These are phyloP conservation scores for Zaprionus camerounensis DNA, from an alignment of 1,140 invertebrate genomes.

Conservation along the genomic window DNA sequence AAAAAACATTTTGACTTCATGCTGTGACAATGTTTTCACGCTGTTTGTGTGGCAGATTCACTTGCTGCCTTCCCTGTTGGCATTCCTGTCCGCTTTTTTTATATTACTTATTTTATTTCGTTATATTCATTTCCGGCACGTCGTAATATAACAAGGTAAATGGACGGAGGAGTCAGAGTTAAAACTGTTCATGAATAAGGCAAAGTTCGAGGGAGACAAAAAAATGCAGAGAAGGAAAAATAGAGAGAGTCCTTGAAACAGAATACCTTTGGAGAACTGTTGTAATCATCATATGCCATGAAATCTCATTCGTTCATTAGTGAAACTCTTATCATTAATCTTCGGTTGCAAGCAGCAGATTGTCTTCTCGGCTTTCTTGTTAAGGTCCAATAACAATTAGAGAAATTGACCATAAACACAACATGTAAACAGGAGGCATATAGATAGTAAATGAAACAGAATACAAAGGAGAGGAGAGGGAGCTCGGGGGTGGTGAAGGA, in stretches of 20 bases:
- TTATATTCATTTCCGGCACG: conserved; percentile 72
- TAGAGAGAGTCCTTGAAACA: background rate
- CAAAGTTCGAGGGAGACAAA: background rate
- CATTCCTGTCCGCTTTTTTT: conserved; percentile 5
- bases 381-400: conserved; percentile 58
- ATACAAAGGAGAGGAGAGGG: background rate
- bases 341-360: conserved; percentile 37
- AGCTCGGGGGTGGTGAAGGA: too few species aligned
- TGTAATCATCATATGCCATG: conserved; percentile 7
- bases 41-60: conserved; percentile 66
- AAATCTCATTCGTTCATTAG: conserved; percentile 50
- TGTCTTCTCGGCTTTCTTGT: conserved; percentile 31
- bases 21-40: conserved; percentile 77
- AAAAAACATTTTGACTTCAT: conserved; percentile 76
- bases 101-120: conserved; percentile 65
- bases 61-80: conserved; percentile 22
- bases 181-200: conserved; percentile 69
- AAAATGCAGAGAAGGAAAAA: background rate
- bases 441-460: background rate
- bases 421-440: conserved; percentile 19
- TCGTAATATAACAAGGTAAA: conserved; percentile 80
- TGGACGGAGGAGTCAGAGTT: conserved; percentile 67
- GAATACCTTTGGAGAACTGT: background rate
- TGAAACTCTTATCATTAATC: conserved; percentile 72
- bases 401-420: conserved; percentile 36